Evolutionary conservation across 2,888 invertebrate species (phyloP).

Genomic region (Panorpa germanica): DNA sequence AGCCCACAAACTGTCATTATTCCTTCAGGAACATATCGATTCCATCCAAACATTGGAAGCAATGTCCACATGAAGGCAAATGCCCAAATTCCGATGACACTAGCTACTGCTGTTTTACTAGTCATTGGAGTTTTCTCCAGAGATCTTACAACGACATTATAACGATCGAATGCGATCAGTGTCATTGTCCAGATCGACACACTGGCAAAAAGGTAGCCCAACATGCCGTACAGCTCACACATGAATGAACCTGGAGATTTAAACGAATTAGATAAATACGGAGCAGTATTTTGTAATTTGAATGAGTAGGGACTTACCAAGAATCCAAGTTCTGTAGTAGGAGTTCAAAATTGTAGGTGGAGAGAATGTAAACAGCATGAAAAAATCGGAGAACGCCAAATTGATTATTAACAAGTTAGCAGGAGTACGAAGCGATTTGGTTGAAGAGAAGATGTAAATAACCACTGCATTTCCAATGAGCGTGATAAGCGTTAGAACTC

Average conservation of each 20-base stretch:
- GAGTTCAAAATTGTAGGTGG: too few species aligned
- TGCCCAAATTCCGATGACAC: conserved; percentile 33
- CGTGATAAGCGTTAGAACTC: too few species aligned
- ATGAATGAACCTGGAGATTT: too few species aligned
- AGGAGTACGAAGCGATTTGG: too few species aligned
- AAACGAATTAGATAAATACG: too few species aligned
- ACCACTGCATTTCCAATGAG: too few species aligned
- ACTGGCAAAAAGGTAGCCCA: conserved; percentile 43
- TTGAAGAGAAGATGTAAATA: too few species aligned
- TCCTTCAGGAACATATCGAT: conserved; percentile 43
- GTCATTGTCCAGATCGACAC: conserved; percentile 48
- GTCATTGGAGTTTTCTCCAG: conserved; percentile 36
- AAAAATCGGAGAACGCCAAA: too few species aligned
- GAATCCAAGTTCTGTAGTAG: conserved; percentile 5
- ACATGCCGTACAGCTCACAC: conserved; percentile 41
- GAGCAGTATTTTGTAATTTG: too few species aligned
- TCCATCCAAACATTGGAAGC: conserved; percentile 41
- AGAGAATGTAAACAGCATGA: too few species aligned
- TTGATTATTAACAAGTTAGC: too few species aligned
- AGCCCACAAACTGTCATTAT: conserved; percentile 45
- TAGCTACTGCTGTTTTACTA: conserved; percentile 26
- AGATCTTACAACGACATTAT: conserved; percentile 45
- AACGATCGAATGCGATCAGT: conserved; percentile 41
- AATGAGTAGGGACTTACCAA: too few species aligned
- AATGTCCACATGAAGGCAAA: conserved; percentile 33